Evolutionary conservation across 2,113 vertebrate species (phyloP), one percentile per base, ranked within the genome.

Genomic region (Actenoides lindsayi): DNA sequence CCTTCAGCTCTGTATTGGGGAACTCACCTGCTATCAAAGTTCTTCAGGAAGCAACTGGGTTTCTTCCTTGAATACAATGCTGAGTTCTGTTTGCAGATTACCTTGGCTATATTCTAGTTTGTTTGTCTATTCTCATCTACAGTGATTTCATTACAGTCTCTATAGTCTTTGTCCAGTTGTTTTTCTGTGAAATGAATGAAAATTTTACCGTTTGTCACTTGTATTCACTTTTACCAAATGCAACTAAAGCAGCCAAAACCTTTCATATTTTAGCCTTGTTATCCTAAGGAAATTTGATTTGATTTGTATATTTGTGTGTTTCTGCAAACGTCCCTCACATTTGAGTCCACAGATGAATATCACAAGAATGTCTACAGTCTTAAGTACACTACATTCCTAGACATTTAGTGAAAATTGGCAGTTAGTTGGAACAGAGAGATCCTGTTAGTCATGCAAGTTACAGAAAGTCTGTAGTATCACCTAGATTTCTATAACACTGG

Each of bases 301-400:
- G 37, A 21, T 8, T 73, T 27, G 10, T 17, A 9, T 1, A 7
- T 10, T 1, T 31, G 24, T 17, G 13, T 69, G 3, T 35, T 73
- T 83, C 48, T 91, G 16, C 28, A 69, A 3, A 5, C 9, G 53
- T 5, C 4, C 13, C 17, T 70, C 57, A 5, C 5, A 1, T 46
- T 54, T 62, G 3, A 67, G 30, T 6, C 12, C 14, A 10, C 3
- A 10, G 16, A 28, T 21, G 13, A 78, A 2, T 13, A 39, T n/a
- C 30, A 13, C 9, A n/a, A 5, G 44, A 25, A 6, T 19, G 28
- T 25, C 4, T 3, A 4, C 35, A 62, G n/a, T 16, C 27, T 33
- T 4, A 35, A 35, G 4, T 19, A 2, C 0, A 5, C 51, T 46
- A 35, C 17, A 63, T 41, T 48, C 20, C n/a, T 60, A 3, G 14